Base-by-base conservation (phyloP, 2,797 vertebrate species). In the Oreonectes daqikongensis region DNA sequence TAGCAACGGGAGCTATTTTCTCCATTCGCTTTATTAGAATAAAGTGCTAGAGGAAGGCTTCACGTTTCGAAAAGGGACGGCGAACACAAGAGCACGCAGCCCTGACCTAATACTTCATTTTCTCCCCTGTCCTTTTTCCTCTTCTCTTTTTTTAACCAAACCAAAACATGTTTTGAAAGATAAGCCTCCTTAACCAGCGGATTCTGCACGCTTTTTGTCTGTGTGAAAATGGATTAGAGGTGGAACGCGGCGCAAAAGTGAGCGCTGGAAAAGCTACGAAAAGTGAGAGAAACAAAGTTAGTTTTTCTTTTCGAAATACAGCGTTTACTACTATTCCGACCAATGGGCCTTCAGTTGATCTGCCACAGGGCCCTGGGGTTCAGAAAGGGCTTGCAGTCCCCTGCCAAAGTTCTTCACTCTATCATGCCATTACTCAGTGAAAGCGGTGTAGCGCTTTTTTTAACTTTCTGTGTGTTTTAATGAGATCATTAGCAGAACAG, bases 401-500 rank as follows among this genome's bases (percentile, higher is more conserved):
- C 14, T 55, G 48, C 40, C 73, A 75, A 68, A 59, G 52, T 59
- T 57, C 64, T 59, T 53, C 26, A 14, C 50, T 67, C 38, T 22
- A 30, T 44, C 8, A 14, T 66, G 50, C 52, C 26, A 48, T 60
- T 59, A 60, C 53, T 53, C 52, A 77, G 69, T 77, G 32, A 77
- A 69, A 77, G 55, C 18, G 44, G 22, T 38, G 17, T 77, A 50
- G 55, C 48, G 9, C 46, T 40, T 70, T 77, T 48, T 69, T 77
- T 22, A 22, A 69, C 46, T 70, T 77, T 59, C 35, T 74, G 57
- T 60, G 60, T 26, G 69, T 46, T 72, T 80, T 71, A 82, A 82
- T 80, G 70, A 63, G 72, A 82, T 85, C 78, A 77, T 81, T 75
- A 79, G 35, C 22, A 69, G 44, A 70, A 53, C 22, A 74, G 55